A percentile compares a stretch with the other conserved stretches of the same genome.
Evolutionary conservation across 2,797 vertebrate species (phyloP).

Genomic region (Aeoliscus strigatus): DNA sequence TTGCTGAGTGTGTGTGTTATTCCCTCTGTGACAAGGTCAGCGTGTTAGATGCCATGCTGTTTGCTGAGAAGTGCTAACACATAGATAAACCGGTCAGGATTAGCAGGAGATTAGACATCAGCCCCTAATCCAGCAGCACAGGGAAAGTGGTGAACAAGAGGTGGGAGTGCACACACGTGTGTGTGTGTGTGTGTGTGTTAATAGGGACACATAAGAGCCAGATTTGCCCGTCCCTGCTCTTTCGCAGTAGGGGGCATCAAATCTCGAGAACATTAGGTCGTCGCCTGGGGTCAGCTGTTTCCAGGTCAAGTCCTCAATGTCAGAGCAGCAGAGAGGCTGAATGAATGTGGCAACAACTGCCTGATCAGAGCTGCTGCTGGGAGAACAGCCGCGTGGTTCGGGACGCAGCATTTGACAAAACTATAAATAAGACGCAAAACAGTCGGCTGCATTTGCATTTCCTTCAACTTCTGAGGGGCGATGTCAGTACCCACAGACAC

Average conservation of each 20-base stretch:
- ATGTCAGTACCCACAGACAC: too few relatives aligned
- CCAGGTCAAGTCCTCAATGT: slow-evolving; percentile 47
- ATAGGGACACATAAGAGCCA: slow-evolving; percentile 17
- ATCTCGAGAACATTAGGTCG: slow-evolving; percentile 47
- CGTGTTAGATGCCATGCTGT: slow-evolving; percentile 23
- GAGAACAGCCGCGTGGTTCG: slow-evolving; percentile 3
- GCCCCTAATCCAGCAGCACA: slow-evolving; percentile 45
- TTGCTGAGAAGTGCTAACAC: slow-evolving; percentile 34
- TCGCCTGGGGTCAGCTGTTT: slow-evolving; percentile 30
- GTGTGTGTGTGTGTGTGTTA: slow-evolving; percentile 6
- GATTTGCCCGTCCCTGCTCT: slow-evolving; percentile 21
- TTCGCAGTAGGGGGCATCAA: slow-evolving; percentile 39
- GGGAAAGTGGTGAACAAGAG: slow-evolving; percentile 15
- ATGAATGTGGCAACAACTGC: slow-evolving; percentile 18
- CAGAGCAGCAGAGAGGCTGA: slow-evolving; percentile 24
- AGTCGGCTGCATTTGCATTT: too few relatives aligned
- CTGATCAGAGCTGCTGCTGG: slow-evolving; percentile 12
- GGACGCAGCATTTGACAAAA: too few relatives aligned
- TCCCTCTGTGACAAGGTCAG: slow-evolving; percentile 21
- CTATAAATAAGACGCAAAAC: too few relatives aligned
- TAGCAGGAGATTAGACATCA: slow-evolving; percentile 61
- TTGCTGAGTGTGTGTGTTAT: slow-evolving; percentile 13
- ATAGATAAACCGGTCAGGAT: slow-evolving; percentile 63
- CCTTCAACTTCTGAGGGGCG: too few relatives aligned
- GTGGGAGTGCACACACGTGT: too few relatives aligned